phyloP scores from a whole-genome alignment of 2,797 vertebrate genomes.

The Clarias platycephalus region DNA sequence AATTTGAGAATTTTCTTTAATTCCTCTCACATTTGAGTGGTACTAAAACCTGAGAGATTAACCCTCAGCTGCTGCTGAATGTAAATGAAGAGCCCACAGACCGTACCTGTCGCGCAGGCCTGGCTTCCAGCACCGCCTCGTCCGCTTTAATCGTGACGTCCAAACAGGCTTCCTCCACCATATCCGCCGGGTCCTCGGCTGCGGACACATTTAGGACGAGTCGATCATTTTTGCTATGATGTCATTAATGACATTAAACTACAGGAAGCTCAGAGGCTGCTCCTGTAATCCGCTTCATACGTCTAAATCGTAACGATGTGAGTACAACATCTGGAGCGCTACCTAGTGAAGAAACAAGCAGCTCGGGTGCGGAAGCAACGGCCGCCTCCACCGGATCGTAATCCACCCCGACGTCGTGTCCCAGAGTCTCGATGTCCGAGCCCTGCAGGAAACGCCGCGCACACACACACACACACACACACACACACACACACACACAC shows the following conservation, averaged over 20 bases:
- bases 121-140: conserved; percentile 60
- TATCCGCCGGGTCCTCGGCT: conserved; percentile 66
- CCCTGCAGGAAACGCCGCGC: conserved; percentile 72
- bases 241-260: neutral
- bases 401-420: conserved; percentile 71
- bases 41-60: neutral
- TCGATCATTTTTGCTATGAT: neutral
- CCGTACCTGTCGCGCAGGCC: conserved; percentile 73
- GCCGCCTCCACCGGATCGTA: conserved; percentile 64
- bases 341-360: conserved; percentile 62
- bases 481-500: neutral
- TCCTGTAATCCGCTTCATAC: neutral
- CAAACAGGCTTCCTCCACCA: conserved; percentile 53
- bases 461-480: too few relatives aligned
- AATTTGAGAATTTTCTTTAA: neutral
- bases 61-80: neutral
- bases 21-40: neutral
- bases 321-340: conserved; percentile 20
- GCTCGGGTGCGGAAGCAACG: conserved; percentile 62
- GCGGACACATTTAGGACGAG: conserved; percentile 45
- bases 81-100: too few relatives aligned
- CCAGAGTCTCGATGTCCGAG: conserved; percentile 87
- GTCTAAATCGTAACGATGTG: neutral
- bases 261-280: too few relatives aligned
- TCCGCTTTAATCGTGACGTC: conserved; percentile 65